Conservation (phyloP, 2,113 vertebrate genomes). For the Poeciliopsis prolifica region DNA sequence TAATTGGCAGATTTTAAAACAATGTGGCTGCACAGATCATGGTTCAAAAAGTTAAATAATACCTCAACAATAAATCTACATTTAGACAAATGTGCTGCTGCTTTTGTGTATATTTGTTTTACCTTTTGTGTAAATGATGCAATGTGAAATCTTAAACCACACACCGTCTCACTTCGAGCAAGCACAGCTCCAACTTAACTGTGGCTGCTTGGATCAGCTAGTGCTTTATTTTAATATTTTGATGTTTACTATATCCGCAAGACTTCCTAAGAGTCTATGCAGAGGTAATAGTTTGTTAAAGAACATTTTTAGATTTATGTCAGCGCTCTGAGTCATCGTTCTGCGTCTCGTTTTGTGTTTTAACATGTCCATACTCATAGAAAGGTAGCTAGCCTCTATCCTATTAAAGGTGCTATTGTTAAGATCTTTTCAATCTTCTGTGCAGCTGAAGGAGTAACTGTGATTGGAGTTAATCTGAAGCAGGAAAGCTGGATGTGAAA, state of each 20-base stretch:
- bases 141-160: conserved; percentile 67
- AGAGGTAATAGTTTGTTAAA: conserved; percentile 13
- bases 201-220: conserved; percentile 51
- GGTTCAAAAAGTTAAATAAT: conserved; percentile 43
- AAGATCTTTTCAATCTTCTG: conserved; percentile 72
- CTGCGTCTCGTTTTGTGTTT: conserved; percentile 58
- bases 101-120: conserved; percentile 68
- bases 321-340: conserved; percentile 59
- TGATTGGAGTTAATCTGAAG: conserved; percentile 53
- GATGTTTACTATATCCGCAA: conserved; percentile 65
- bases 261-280: conserved; percentile 53
- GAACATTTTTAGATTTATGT: conserved; percentile 29
- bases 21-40: conserved; percentile 42
- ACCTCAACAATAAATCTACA: conserved; percentile 74
- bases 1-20: conserved; percentile 40
- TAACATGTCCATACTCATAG: conserved; percentile 36
- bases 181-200: conserved; percentile 57
- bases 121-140: conserved; percentile 58
- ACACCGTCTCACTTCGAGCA: conserved; percentile 42
- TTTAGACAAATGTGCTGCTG: conserved; percentile 70
- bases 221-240: conserved; percentile 57
- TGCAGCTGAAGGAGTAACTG: conserved; percentile 74
- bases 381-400: conserved; percentile 54
- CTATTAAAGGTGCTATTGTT: conserved; percentile 77
- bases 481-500: conserved; percentile 64